Conservation (phyloP, 1,140 invertebrate species). For the Homarus americanus region DNA sequence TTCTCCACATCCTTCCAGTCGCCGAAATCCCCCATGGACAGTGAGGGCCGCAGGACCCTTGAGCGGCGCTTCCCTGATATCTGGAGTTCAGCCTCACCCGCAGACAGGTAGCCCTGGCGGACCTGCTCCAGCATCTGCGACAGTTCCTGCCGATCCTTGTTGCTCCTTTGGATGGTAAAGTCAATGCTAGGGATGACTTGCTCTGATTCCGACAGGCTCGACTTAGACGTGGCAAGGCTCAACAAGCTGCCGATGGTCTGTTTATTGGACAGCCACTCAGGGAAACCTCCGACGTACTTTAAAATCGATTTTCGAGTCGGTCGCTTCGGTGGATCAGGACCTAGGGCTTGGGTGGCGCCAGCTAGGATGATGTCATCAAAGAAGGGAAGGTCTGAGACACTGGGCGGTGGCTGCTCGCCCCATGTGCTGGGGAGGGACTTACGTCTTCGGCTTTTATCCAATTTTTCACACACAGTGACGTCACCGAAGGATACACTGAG, state of each 20-base stretch:
- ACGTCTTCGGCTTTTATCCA: neutral
- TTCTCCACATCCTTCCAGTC: conserved; percentile 49
- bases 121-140: neutral
- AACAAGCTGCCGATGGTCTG: conserved; percentile 2
- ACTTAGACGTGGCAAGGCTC: neutral
- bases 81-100: neutral
- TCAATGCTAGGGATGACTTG: neutral
- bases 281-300: neutral
- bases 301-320: neutral
- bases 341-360: conserved; percentile 19
- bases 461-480: conserved; percentile 35
- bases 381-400: neutral
- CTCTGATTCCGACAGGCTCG: neutral
- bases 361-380: conserved; percentile 32
- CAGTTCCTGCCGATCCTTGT: neutral
- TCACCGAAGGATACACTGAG: conserved; percentile 59
- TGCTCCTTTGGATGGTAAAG: neutral
- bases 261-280: conserved; percentile 42
- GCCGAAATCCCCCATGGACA: conserved; percentile 16
- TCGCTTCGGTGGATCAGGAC: neutral
- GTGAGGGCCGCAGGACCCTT: conserved; percentile 22
- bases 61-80: neutral
- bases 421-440: neutral
- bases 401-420: neutral
- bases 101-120: neutral